Evolutionary conservation across 2,888 invertebrate species (phyloP).

Genomic region (Bibio marci): DNA sequence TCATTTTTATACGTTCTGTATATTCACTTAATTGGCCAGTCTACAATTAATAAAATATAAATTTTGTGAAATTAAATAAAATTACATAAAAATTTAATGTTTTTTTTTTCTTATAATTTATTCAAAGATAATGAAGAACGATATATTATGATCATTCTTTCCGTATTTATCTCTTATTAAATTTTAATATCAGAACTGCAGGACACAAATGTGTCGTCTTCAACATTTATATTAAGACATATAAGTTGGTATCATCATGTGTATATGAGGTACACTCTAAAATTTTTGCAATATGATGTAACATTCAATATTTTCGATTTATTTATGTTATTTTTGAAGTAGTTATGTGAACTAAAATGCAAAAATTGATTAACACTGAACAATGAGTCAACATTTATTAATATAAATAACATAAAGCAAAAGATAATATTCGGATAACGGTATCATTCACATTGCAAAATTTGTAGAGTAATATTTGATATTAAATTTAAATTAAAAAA

Average conservation of each 20-base stretch:
- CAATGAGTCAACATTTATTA: too few species aligned
- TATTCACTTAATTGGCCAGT: slow-evolving; percentile 97
- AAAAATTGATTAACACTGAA: too few species aligned
- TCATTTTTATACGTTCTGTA: slow-evolving; percentile 91
- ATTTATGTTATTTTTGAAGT: neutral
- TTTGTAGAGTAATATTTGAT: too few species aligned
- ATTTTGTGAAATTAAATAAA: neutral
- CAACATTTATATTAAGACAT: slow-evolving; percentile 22
- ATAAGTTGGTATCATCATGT: slow-evolving; percentile 26
- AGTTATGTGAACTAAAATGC: too few species aligned
- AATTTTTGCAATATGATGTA: neutral
- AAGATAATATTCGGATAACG: too few species aligned
- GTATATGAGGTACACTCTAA: neutral
- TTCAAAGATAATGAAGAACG: too few species aligned
- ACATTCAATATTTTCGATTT: neutral
- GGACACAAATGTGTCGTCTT: slow-evolving; percentile 29
- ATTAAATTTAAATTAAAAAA: too few species aligned
- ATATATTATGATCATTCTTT: neutral
- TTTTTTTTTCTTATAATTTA: neutral
- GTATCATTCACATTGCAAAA: too few species aligned
- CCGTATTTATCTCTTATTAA: too few species aligned
- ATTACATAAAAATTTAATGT: neutral
- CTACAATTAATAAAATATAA: slow-evolving; percentile 30
- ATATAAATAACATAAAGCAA: too few species aligned
- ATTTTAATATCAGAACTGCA: slow-evolving; percentile 28